Conservation (phyloP, 2,888 invertebrate genomes). For the Drymonia ruficornis region DNA sequence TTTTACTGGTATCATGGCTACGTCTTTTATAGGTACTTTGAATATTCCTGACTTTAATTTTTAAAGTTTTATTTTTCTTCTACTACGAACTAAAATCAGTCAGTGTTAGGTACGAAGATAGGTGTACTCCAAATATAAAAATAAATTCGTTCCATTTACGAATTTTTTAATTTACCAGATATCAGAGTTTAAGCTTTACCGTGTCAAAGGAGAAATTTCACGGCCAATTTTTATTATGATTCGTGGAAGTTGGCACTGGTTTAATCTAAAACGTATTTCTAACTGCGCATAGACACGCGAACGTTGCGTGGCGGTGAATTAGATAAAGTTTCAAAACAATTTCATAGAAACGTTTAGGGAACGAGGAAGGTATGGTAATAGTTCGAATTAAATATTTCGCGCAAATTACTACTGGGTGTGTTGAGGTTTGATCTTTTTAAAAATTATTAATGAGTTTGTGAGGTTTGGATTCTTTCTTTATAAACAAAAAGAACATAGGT, state of each 20-base stretch:
- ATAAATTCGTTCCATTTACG: conserved; percentile 3
- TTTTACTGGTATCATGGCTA: too few relatives aligned
- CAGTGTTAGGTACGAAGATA: too few relatives aligned
- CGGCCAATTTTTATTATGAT: conserved; percentile 80
- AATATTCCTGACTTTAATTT: too few relatives aligned
- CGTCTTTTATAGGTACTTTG: too few relatives aligned
- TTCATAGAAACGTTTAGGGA: conserved; percentile 50
- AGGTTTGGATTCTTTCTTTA: too few relatives aligned
- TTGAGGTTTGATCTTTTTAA: background rate
- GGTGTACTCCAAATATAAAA: background rate
- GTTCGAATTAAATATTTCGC: conserved; percentile 34
- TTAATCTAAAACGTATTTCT: conserved; percentile 73
- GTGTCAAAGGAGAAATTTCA: conserved; percentile 78
- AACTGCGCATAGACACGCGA: conserved; percentile 70
- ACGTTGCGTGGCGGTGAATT: conserved; percentile 59
- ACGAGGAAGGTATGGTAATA: conserved; percentile 37
- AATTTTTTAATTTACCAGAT: conserved; percentile 19
- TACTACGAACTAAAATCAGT: too few relatives aligned
- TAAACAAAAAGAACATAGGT: too few relatives aligned
- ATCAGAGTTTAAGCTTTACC: conserved; percentile 60
- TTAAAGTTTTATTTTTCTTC: too few relatives aligned
- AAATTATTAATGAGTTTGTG: background rate
- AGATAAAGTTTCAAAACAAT: conserved; percentile 68
- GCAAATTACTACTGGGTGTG: conserved; percentile 27
- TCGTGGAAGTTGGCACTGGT: conserved; percentile 78